A percentile compares a stretch with the other conserved stretches of the same genome.
These are phyloP conservation scores for human (Homo sapiens) DNA, from an alignment of 2,113 vertebrate genomes.

Conservation along the genomic window GRCh38 chr14:66497501-66498000, in stretches of 20 bases:
- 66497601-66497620: conserved; percentile 11
- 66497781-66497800: neutral
- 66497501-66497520: neutral
- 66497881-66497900: neutral
- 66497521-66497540: neutral
- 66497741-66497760: neutral
- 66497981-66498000: conserved; percentile 41
- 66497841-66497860: neutral
- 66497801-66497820: neutral
- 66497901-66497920: neutral
- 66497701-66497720: neutral
- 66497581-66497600: neutral
- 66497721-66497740: neutral
- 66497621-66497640: neutral
- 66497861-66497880: conserved; percentile 18
- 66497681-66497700: neutral
- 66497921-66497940: neutral
- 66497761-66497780: neutral
- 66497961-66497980: conserved; percentile 41
- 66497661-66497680: neutral
- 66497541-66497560: neutral
- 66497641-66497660: neutral
- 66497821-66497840: neutral
- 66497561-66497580: conserved; percentile 4
- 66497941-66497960: conserved; percentile 27